Evolutionary conservation across 1,140 invertebrate genomes (phyloP).

Genomic region (Pseudomyrmex dendroicus): DNA sequence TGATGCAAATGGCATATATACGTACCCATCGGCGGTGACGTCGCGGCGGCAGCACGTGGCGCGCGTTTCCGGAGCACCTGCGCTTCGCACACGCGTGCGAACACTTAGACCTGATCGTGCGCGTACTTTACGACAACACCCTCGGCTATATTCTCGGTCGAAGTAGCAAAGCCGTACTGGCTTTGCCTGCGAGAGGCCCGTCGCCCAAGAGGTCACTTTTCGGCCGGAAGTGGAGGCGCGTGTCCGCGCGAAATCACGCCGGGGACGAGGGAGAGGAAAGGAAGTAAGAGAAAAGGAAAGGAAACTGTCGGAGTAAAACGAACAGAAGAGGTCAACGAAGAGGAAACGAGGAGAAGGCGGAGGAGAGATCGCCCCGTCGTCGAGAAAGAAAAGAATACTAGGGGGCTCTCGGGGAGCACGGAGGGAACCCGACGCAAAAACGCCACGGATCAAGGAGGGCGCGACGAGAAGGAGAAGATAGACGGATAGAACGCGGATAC

Average conservation of each 20-base stretch:
- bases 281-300: not conserved
- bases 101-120: slow-evolving; percentile 13
- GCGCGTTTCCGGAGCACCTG: slow-evolving; percentile 65
- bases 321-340: not conserved
- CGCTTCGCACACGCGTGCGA: slow-evolving; percentile 38
- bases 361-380: not conserved
- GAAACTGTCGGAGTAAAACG: not conserved
- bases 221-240: slow-evolving; percentile 47
- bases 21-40: slow-evolving; percentile 43
- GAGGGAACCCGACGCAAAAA: slow-evolving; percentile 9
- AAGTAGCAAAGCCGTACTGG: not conserved
- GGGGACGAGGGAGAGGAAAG: not conserved
- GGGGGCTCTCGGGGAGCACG: not conserved
- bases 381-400: not conserved
- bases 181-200: slow-evolving; percentile 17
- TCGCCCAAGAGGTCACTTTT: slow-evolving; percentile 48
- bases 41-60: slow-evolving; percentile 38
- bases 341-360: no score
- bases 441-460: slow-evolving; percentile 12
- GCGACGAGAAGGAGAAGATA: slow-evolving; percentile 7
- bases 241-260: slow-evolving; percentile 27
- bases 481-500: slow-evolving; percentile 63
- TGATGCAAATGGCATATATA: slow-evolving; percentile 21
- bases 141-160: not conserved
- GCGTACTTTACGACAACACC: slow-evolving; percentile 49